A percentile compares a stretch with the other conserved stretches of the same genome.
phyloP scores from a whole-genome alignment of 2,797 vertebrate genomes.

The Melanotaenia boesemani region DNA sequence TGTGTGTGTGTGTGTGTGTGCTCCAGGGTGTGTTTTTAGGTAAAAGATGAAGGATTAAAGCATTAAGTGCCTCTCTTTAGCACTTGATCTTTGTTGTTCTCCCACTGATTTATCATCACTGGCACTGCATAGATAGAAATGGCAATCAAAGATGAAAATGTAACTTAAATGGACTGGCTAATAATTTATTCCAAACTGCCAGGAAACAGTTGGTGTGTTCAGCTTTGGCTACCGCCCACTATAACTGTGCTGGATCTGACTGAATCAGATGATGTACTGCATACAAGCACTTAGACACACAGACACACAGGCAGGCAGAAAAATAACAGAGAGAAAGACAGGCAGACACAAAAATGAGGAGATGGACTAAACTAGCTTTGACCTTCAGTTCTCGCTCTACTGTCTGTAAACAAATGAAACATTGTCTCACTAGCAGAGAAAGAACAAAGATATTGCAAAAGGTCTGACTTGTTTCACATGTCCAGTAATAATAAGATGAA shows the following conservation, averaged over 20 bases:
- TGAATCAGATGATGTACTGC: slow-evolving; percentile 57
- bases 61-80: slow-evolving; percentile 60
- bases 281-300: slow-evolving; percentile 43
- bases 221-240: slow-evolving; percentile 54
- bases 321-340: slow-evolving; percentile 28
- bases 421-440: slow-evolving; percentile 1
- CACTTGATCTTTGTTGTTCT: slow-evolving; percentile 68
- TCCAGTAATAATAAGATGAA: background rate
- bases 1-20: slow-evolving; percentile 4
- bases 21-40: background rate
- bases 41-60: slow-evolving; percentile 49
- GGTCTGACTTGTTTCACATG: background rate
- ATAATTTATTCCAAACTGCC: slow-evolving; percentile 68
- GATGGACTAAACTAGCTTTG: slow-evolving; percentile 24
- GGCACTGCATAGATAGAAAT: slow-evolving; percentile 64
- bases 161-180: slow-evolving; percentile 75
- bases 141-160: slow-evolving; percentile 74
- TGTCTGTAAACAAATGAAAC: slow-evolving; percentile 27
- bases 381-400: slow-evolving; percentile 32
- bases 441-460: slow-evolving; percentile 14
- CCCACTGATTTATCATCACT: slow-evolving; percentile 68
- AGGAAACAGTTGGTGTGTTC: slow-evolving; percentile 72
- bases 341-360: slow-evolving; percentile 23
- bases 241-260: slow-evolving; percentile 54
- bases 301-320: slow-evolving; percentile 20